These are phyloP conservation scores for Diadegma fenestrale DNA, from an alignment of 2,888 invertebrate genomes.

Conservation along the genomic window DNA sequence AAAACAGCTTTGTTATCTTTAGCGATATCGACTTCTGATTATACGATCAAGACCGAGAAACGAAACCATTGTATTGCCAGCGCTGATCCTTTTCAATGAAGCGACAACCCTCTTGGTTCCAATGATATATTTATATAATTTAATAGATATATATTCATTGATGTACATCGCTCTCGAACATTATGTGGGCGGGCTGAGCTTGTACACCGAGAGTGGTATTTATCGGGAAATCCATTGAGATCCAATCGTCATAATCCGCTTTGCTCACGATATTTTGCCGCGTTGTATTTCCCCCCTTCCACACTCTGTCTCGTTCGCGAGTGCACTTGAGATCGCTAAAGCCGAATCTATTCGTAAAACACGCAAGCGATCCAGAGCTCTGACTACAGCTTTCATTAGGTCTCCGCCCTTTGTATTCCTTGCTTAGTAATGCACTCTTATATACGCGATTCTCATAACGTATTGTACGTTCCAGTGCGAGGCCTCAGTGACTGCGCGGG, in stretches of 20 bases:
- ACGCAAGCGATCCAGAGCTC: slow-evolving; percentile 53
- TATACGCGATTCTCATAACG: neutral
- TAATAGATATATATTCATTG: slow-evolving; percentile 4
- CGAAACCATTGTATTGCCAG: slow-evolving; percentile 29
- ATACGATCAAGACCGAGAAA: slow-evolving; percentile 17
- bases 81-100: slow-evolving; percentile 37
- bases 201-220: slow-evolving; percentile 66
- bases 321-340: slow-evolving; percentile 49
- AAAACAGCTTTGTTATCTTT: slow-evolving; percentile 46
- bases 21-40: slow-evolving; percentile 28
- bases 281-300: slow-evolving; percentile 51
- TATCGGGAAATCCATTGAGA: slow-evolving; percentile 71
- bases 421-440: slow-evolving; percentile 7
- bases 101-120: slow-evolving; percentile 44
- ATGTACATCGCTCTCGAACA: slow-evolving; percentile 41
- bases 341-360: slow-evolving; percentile 58
- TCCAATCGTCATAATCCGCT: slow-evolving; percentile 74
- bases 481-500: neutral
- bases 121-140: neutral
- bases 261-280: slow-evolving; percentile 72
- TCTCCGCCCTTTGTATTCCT: slow-evolving; percentile 22
- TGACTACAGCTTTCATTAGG: slow-evolving; percentile 30
- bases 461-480: slow-evolving; percentile 42
- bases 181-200: slow-evolving; percentile 51
- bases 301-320: slow-evolving; percentile 56